Evolutionary conservation across 2,888 invertebrate genomes (phyloP).

Genomic region (Clitarchus hookeri): DNA sequence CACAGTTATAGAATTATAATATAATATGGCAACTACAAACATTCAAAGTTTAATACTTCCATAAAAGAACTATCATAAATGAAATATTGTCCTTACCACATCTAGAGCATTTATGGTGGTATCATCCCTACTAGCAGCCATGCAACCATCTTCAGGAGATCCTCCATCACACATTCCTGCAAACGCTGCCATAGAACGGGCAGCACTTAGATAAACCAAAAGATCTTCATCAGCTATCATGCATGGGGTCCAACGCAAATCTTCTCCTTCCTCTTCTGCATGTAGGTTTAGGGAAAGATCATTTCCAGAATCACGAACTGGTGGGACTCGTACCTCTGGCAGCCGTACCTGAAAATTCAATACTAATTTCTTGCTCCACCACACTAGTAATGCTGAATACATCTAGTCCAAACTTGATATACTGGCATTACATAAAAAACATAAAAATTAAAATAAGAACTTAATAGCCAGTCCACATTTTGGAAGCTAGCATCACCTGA

Average conservation of each 20-base stretch:
- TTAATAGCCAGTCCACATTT: too few relatives aligned
- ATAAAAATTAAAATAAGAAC: too few relatives aligned
- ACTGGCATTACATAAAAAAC: too few relatives aligned
- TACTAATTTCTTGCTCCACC: too few relatives aligned
- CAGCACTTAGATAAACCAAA: conserved; percentile 96
- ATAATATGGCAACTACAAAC: too few relatives aligned
- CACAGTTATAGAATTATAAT: too few relatives aligned
- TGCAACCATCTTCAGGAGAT: conserved; percentile 94
- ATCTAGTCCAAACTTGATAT: too few relatives aligned
- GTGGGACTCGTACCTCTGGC: conserved; percentile 60
- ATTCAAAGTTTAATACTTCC: too few relatives aligned
- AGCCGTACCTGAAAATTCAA: conserved; percentile 60
- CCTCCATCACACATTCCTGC: conserved; percentile 99
- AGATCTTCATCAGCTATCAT: conserved; percentile 93
- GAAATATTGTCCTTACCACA: conserved; percentile 64
- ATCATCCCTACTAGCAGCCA: conserved; percentile 95
- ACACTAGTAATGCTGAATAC: too few relatives aligned
- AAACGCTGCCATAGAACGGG: conserved; percentile 97
- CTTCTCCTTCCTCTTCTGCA: conserved; percentile 71
- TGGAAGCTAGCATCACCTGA: too few relatives aligned
- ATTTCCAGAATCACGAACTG: conserved; percentile 46
- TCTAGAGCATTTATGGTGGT: conserved; percentile 97
- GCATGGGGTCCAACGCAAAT: conserved; percentile 92
- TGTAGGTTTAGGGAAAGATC: conserved; percentile 58
- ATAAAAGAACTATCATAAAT: not conserved